Base-by-base conservation (phyloP, 2,888 invertebrate species). In the Gymnosoma rotundatum region DNA sequence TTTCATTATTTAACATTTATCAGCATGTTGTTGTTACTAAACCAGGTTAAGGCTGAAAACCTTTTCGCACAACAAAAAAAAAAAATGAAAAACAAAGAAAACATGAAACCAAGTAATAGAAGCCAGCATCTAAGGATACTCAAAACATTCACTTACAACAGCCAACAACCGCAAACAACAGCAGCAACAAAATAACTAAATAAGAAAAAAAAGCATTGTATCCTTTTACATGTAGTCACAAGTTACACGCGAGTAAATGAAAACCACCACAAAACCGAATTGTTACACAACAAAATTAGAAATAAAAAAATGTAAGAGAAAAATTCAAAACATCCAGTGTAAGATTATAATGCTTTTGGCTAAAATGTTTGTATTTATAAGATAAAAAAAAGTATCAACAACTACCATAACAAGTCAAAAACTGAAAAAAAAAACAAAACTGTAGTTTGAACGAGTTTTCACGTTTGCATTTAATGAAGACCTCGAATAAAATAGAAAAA, bases 21-120 rank as follows among this genome's bases (percentile, higher is more conserved):
- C 36, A 64, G 36, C 63, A 54, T 66, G 21, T 20, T 56, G 25
- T 9, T 45, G 54, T 54, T 54, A 76, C 38, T 58, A 70, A 81
- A 84, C 60, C 84, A 84, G 80, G 84, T 81, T 80, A 84, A 84
- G 84, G 84, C 63, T 78, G 74, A 78, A 75, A 63, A 45, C 12
- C 48, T 45, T 61, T 58, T 25, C 21, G 12, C 21, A 50, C 25
- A 25, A 4, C 25, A 25, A 25, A 25, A 48, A 6, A 12, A n/a
- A 36, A 12, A 25, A 25, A 10, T 21, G 16, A 48, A 50, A 56
- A n/a, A 69, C 12, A 54, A 52, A 36, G 32, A 64, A 64, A 73
- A 66, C 50, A 52, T 38, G 16, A 38, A 50, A 38, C 64, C 58
- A 45, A 70, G 72, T 79, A 66, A 79, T 66, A 58, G 38, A 73